A percentile compares a stretch with the other conserved stretches of the same genome.
Conservation (phyloP, 2,888 invertebrate species). For the Drosophila tripunctata region DNA sequence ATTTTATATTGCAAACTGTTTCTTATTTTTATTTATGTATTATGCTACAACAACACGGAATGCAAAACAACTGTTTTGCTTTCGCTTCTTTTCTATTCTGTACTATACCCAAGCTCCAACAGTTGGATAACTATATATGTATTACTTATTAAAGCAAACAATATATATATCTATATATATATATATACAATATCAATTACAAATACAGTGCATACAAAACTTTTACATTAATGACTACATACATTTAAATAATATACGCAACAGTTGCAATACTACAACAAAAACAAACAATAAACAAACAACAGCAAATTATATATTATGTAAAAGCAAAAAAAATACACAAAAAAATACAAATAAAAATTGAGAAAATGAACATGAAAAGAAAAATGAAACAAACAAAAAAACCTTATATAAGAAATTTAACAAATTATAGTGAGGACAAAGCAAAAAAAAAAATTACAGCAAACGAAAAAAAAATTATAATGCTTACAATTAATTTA, state of each 20-base stretch:
- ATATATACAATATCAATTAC: constrained; percentile 48
- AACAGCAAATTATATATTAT: constrained; percentile 13
- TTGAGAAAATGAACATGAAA: constrained; percentile 76
- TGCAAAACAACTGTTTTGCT: constrained; percentile 11
- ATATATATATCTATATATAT: too few relatives aligned
- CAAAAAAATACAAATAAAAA: constrained; percentile 44
- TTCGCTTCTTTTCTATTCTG: constrained; percentile 20
- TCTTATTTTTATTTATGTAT: constrained; percentile 13
- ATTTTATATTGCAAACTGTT: constrained; percentile 40
- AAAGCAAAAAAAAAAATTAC: constrained; percentile 59
- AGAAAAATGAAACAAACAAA: constrained; percentile 59
- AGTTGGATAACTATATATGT: constrained; percentile 49
- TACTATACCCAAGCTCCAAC: constrained; percentile 41
- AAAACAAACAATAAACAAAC: constrained; percentile 21
- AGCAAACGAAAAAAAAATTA: constrained; percentile 25
- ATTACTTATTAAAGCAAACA: constrained; percentile 32
- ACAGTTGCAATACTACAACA: constrained; percentile 52
- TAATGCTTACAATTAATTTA: constrained; percentile 74
- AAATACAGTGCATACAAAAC: constrained; percentile 45
- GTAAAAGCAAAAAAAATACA: constrained; percentile 18
- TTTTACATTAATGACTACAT: constrained; percentile 77
- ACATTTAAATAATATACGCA: constrained; percentile 60
- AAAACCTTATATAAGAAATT: constrained; percentile 63
- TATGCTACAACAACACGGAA: constrained; percentile 30
- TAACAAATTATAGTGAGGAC: constrained; percentile 70